A percentile compares a stretch with the other conserved stretches of the same genome.
phyloP scores from a whole-genome alignment of 2,797 vertebrate genomes.

The Eutrigla gurnardus region DNA sequence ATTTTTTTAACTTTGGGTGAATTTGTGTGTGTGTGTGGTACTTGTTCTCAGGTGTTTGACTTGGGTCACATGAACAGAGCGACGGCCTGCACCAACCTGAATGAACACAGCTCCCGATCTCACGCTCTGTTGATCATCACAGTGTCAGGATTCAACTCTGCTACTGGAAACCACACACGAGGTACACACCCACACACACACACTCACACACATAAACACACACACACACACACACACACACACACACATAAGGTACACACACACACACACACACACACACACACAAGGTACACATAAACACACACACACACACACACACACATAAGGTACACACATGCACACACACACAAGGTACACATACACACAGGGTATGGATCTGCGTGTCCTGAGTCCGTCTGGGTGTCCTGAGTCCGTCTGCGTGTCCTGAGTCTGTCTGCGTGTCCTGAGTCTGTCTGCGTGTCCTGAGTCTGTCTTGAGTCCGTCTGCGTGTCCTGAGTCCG shows the following conservation, averaged over 20 bases:
- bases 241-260: not conserved
- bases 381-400: too few relatives aligned
- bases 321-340: too few relatives aligned
- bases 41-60: slow-evolving; percentile 88
- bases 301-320: too few relatives aligned
- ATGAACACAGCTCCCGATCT: slow-evolving; percentile 96
- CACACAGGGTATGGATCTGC: too few relatives aligned
- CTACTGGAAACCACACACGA: slow-evolving; percentile 89
- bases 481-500: too few relatives aligned
- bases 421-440: too few relatives aligned
- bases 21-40: not conserved
- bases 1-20: too few relatives aligned
- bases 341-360: too few relatives aligned
- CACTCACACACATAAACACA: not conserved
- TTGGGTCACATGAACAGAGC: slow-evolving; percentile 91
- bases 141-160: slow-evolving; percentile 87
- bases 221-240: slow-evolving; percentile 64
- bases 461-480: too few relatives aligned
- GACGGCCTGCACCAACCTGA: slow-evolving; percentile 94
- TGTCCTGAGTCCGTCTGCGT: too few relatives aligned
- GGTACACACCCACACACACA: slow-evolving; percentile 77
- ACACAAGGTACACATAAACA: not conserved
- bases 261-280: not conserved
- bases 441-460: too few relatives aligned
- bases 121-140: slow-evolving; percentile 94